These are phyloP conservation scores for Lepidotrigona ventralis DNA, from an alignment of 1,140 invertebrate genomes.

Conservation along the genomic window DNA sequence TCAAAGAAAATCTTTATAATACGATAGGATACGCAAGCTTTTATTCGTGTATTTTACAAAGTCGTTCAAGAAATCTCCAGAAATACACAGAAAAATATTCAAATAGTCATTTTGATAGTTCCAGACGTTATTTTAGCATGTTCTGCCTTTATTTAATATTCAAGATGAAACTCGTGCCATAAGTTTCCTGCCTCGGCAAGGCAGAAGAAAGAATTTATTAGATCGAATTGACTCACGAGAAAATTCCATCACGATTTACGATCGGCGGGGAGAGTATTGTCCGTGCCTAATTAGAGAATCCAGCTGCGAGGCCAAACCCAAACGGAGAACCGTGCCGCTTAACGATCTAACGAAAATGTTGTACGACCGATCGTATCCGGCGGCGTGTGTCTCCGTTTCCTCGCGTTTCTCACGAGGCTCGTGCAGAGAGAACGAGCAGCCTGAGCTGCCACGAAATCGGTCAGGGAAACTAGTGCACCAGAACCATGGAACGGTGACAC, in stretches of 20 bases:
- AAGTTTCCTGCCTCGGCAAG: not conserved
- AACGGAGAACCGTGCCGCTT: not conserved
- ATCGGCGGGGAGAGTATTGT: constrained; percentile 40
- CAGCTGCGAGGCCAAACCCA: constrained; percentile 18
- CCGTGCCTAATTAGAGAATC: constrained; percentile 53
- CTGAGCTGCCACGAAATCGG: constrained; percentile 54
- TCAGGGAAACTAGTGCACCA: constrained; percentile 63
- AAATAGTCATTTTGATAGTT: too few relatives aligned
- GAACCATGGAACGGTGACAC: constrained; percentile 58
- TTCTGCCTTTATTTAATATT: too few relatives aligned
- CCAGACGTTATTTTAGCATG: too few relatives aligned
- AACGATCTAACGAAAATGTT: constrained; percentile 55
- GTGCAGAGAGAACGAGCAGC: constrained; percentile 5
- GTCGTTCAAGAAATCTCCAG: too few relatives aligned
- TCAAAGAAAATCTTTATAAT: too few relatives aligned
- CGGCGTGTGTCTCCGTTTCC: constrained; percentile 46
- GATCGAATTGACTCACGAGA: not conserved
- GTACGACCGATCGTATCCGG: constrained; percentile 34
- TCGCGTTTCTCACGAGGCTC: constrained; percentile 54
- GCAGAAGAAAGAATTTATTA: not conserved
- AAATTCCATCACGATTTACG: constrained; percentile 23
- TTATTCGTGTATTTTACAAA: too few relatives aligned
- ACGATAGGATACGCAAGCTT: too few relatives aligned
- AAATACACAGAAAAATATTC: too few relatives aligned
- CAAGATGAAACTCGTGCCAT: too few relatives aligned